Conservation (phyloP, 2,113 vertebrate species). For the Xiphophorus couchianus region DNA sequence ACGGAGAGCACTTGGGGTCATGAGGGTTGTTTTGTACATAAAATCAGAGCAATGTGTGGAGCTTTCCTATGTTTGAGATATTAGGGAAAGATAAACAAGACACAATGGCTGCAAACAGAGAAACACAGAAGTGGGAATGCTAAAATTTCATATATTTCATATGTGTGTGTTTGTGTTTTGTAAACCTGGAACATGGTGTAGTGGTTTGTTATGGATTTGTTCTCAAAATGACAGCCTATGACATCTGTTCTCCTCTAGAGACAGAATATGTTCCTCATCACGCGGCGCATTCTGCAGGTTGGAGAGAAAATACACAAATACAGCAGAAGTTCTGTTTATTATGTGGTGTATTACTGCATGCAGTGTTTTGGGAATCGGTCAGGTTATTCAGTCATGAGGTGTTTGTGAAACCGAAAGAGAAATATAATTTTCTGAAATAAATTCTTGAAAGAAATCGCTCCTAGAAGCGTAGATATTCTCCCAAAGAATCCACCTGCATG, state of each 20-base stretch:
- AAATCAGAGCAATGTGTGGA: slow-evolving; percentile 43
- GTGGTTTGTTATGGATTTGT: slow-evolving; percentile 72
- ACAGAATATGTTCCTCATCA: slow-evolving; percentile 66
- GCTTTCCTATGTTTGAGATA: slow-evolving; percentile 59
- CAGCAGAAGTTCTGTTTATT: slow-evolving; percentile 1
- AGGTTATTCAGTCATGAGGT: no score
- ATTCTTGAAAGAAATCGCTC: no score
- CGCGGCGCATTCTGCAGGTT: slow-evolving; percentile 27
- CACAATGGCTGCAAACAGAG: slow-evolving; percentile 51
- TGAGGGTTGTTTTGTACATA: slow-evolving; percentile 40
- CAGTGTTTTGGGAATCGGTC: neutral
- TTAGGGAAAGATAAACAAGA: slow-evolving; percentile 68
- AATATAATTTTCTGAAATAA: no score
- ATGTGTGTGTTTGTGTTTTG: slow-evolving; percentile 22
- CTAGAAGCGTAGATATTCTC: neutral
- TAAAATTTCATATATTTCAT: slow-evolving; percentile 57
- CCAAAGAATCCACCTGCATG: no score
- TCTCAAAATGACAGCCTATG: slow-evolving; percentile 68
- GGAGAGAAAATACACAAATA: slow-evolving; percentile 24
- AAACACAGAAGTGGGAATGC: slow-evolving; percentile 59
- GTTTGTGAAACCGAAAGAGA: no score
- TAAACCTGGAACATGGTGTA: slow-evolving; percentile 56
- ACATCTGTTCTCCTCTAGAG: slow-evolving; percentile 63
- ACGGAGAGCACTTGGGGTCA: slow-evolving; percentile 35
- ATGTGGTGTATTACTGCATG: neutral